Base-by-base conservation (phyloP, 2,888 invertebrate species). In the Apamea monoglypha region DNA sequence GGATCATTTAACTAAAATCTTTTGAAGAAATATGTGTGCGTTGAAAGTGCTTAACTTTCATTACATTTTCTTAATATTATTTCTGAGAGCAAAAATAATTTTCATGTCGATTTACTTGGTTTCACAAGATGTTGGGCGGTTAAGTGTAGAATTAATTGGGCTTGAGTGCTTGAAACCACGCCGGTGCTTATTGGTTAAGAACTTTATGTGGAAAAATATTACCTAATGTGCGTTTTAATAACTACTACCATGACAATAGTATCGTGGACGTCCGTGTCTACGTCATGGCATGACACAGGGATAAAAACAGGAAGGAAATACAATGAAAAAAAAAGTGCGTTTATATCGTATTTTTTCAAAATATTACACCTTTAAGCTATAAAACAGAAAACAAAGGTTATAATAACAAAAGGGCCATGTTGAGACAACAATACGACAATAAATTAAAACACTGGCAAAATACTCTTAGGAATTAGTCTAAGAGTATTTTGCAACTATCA, bases 1-100 rank as follows among this genome's bases (percentile, higher is more conserved):
- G 85, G 87, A 84, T 86, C 84, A 82, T 88, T 83, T 78, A 84
- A 88, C 80, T 83, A 80, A 85, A 83, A 88, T 88, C 73, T 81
- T 84, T 80, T 63, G 56, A 78, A 74, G 76, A 86, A 81, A 81
- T 81, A 80, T 86, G 74, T 84, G 56, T 80, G 67, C 70, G 72
- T 53, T n/a, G 56, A 77, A 71, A 88, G 71, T 73, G 61, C 75
- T 86, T 74, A 36, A 36, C 73, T 79, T 69, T 74, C 53, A 80
- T 78, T 76, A 80, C 76, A 67, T 84, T 82, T 86, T 78, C 74
- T 70, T 76, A 69, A 81, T 78, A 76, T 83, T 81, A 83, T 76
- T 78, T 79, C 68, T 64, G n/a, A 70, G 12, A 64, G 44, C n/a
- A 66, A 44, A 81, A 69, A 61, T n/a, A 10, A 56, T 44, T 84